Base-by-base conservation (phyloP, 2,888 invertebrate genomes). In the Acrocyrtus sp. region DNA sequence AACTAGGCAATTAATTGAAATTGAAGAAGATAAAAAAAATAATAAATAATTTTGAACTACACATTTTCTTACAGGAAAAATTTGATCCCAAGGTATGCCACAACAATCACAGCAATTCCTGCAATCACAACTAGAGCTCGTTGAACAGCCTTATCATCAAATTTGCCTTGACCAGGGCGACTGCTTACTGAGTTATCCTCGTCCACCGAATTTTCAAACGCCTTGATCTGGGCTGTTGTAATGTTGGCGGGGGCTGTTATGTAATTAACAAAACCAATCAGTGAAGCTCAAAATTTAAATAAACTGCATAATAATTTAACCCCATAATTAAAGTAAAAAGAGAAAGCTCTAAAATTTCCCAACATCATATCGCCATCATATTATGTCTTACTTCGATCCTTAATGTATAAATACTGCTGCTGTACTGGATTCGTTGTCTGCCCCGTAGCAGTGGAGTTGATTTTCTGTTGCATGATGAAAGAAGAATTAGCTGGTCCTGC, bases 91-190 rank as follows among this genome's bases (percentile, higher is more conserved):
- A 76, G 48, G 50, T 76, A 76, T 6, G 47, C 29, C 17, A 73
- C 22, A 39, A 76, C 24, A n/a, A 76, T 62, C 58, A 69, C 62
- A 58, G 69, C 69, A 72, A 76, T 65, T 48, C 73, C 76, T 15
- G 58, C 69, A 53, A 73, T 56, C 19, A 76, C 76, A 65, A 73
- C 67, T 8, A 76, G 19, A 26, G 73, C 47, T 56, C 76, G 54
- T 61, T 72, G 65, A 22, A 69, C 51, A 45, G 76, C 73, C 50
- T 76, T 76, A 27, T 76, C 76, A 47, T 76, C 76, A 70, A 76
- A 76, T 8, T 66, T 60, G 12, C 65, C 67, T 27, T 66, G 26
- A 3, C 62, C 43, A 26, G 56, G 39, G 22, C n/a, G 26, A 45
- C 43, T 45, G 3, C 21, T 22, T 12, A 50, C 17, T 41, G 21